These are phyloP conservation scores for Pituophis catenifer DNA, from an alignment of 2,113 vertebrate genomes.

Conservation along the genomic window DNA sequence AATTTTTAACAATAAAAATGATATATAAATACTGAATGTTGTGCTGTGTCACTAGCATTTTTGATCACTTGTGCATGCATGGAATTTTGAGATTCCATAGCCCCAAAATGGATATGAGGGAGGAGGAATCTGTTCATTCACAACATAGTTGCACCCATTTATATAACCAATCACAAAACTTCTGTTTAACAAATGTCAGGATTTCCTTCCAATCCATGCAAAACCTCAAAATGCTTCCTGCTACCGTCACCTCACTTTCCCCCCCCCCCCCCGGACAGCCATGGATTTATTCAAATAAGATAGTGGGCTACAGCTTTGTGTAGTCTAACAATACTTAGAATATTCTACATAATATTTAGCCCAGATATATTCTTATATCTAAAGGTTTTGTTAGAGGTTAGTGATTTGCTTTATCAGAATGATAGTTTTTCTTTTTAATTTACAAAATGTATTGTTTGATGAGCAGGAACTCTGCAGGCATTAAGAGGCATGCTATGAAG, in stretches of 20 bases:
- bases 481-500: background rate
- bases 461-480: background rate
- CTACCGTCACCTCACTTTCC: background rate
- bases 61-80: background rate
- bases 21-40: background rate
- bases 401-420: background rate
- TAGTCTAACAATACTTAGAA: background rate
- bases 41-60: background rate
- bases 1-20: background rate
- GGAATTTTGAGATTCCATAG: background rate
- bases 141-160: background rate
- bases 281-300: background rate
- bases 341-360: background rate
- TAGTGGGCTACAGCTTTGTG: background rate
- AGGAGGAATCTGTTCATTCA: background rate
- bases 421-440: background rate
- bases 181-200: background rate
- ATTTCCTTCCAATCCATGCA: background rate
- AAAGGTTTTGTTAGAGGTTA: background rate
- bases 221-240: background rate
- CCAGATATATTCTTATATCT: background rate
- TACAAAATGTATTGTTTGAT: background rate
- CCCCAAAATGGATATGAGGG: background rate
- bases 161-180: background rate
- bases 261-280: background rate